Evolutionary conservation across 2,888 invertebrate genomes (phyloP).

Genomic region (Oxyteleia sp.): DNA sequence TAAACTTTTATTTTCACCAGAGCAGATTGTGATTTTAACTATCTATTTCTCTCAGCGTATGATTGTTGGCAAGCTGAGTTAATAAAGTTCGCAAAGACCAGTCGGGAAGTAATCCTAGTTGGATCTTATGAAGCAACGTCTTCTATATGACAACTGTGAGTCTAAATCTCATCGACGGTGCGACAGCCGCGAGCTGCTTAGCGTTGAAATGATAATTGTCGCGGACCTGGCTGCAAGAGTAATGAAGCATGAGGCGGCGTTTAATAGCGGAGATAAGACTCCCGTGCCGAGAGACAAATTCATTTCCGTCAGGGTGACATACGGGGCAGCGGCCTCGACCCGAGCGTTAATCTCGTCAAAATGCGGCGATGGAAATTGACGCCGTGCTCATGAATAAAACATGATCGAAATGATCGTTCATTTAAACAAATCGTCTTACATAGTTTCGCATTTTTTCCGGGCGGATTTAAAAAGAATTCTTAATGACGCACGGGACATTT

Average conservation of each 20-base stretch:
- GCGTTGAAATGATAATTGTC: constrained; percentile 61
- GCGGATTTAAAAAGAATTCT: too few species aligned
- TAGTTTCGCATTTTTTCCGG: too few species aligned
- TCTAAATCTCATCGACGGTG: constrained; percentile 35
- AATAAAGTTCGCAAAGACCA: too few species aligned
- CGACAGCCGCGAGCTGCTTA: constrained; percentile 41
- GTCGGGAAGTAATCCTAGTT: too few species aligned
- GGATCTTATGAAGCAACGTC: too few species aligned
- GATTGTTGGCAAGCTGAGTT: too few species aligned
- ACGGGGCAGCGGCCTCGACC: constrained; percentile 45
- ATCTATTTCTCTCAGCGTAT: too few species aligned
- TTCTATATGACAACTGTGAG: constrained; percentile 27
- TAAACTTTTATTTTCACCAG: too few species aligned
- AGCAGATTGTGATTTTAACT: too few species aligned
- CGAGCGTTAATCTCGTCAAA: constrained; percentile 74
- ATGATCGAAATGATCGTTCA: constrained; percentile 24
- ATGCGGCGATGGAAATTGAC: constrained; percentile 53
- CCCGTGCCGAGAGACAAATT: constrained; percentile 70
- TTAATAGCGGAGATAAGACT: constrained; percentile 59
- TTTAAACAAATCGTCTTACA: neutral
- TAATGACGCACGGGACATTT: too few species aligned
- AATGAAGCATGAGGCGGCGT: constrained; percentile 51
- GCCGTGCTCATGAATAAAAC: constrained; percentile 53
- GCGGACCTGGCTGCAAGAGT: constrained; percentile 49
- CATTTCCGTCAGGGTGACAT: constrained; percentile 72